phyloP scores from a whole-genome alignment of 2,888 invertebrate species.

The Anticlea derivata region DNA sequence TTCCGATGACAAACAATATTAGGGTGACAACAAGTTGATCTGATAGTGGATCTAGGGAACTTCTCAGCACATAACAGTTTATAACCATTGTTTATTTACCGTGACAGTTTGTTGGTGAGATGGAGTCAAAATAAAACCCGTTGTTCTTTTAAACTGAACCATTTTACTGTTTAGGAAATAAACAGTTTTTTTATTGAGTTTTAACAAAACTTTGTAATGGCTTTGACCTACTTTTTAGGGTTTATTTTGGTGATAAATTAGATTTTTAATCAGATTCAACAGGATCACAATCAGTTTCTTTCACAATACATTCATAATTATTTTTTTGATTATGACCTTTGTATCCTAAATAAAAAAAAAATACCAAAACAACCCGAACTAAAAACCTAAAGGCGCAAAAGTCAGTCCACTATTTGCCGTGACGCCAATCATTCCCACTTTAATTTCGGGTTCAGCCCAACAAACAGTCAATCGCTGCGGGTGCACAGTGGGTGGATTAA shows the following conservation, averaged over 20 bases:
- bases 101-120: conserved; percentile 23
- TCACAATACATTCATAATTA: too few species aligned
- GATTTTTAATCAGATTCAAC: conserved; percentile 3
- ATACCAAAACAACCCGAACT: conserved; percentile 4
- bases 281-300: too few species aligned
- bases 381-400: background rate
- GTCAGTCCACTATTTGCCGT: conserved; percentile 11
- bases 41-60: too few species aligned
- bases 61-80: too few species aligned
- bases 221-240: conserved; percentile 25
- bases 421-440: conserved; percentile 36
- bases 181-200: conserved; percentile 32
- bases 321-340: too few species aligned
- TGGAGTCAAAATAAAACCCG: conserved; percentile 36
- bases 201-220: conserved; percentile 27
- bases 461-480: conserved; percentile 41
- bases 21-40: too few species aligned
- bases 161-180: conserved; percentile 42
- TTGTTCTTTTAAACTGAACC: conserved; percentile 47
- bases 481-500: conserved; percentile 32
- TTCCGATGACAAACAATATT: too few species aligned
- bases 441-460: conserved; percentile 37
- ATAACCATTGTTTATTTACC: too few species aligned
- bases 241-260: conserved; percentile 18
- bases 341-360: too few species aligned